Base-by-base conservation (phyloP, 2,113 vertebrate genomes). In the Grus americana region DNA sequence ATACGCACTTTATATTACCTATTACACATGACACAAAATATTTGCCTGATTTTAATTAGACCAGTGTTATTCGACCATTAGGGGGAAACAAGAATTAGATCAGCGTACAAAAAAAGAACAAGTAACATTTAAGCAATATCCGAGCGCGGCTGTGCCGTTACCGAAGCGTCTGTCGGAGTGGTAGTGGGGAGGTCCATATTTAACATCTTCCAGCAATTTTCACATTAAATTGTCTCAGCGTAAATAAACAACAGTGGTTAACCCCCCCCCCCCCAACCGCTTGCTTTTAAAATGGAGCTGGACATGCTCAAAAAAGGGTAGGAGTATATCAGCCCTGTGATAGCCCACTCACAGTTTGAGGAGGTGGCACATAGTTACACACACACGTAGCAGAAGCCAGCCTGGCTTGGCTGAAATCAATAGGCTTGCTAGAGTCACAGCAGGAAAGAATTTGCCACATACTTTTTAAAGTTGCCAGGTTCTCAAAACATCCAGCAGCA, bases 21-120 rank as follows among this genome's bases (percentile, higher is more conserved):
- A 96, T 98, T 97, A 98, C 96, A 97, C 94, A 98, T 3, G 2
- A 95, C 87, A 83, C 61, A 86, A 98, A 97, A 88, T 95, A 97
- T 98, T 97, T 49, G 95, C 40, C 97, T 97, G 96, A 97, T 92
- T 97, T 96, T 97, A 97, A 98, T 97, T 97, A 97, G 86, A 20
- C 24, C 17, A 4, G 46, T 58, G 84, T 90, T 97, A 84, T 91
- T 97, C 34, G 80, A 90, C 82, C 67, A 32, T 95, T 47, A 50
- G 9, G 55, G 59, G 38, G 58, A 92, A 93, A 79, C 20, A 40
- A 93, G 90, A 50, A 92, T 92, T 93, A 95, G 86, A 86, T 95
- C 91, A 95, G 80, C 61, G 62, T 55, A 82, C 15, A 42, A 44
- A 86, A 42, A 90, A 71, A 73, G 49, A 57, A 10, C 61, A 88